Conservation (phyloP, 2,113 vertebrate genomes). For the Pterocles burchelli region DNA sequence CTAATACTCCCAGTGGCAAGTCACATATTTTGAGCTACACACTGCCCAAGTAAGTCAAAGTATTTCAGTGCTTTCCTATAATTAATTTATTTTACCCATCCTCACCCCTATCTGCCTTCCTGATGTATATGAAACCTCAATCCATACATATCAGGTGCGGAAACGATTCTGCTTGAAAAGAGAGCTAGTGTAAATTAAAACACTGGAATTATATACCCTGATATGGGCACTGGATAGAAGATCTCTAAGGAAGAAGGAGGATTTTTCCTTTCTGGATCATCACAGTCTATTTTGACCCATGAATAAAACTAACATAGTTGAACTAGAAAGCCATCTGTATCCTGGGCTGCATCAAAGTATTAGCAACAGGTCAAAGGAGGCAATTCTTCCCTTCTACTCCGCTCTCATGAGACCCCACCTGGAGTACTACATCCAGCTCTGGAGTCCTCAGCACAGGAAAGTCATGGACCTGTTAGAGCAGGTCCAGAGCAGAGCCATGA, state of each 20-base stretch:
- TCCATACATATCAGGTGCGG: neutral
- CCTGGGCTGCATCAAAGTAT: no score
- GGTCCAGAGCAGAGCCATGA: no score
- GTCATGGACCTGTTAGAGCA: no score
- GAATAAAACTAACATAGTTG: neutral
- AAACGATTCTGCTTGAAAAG: neutral
- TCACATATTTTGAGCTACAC: neutral
- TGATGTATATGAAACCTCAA: neutral
- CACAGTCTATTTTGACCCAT: neutral
- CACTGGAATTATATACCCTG: neutral
- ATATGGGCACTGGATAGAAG: neutral
- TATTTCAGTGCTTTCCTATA: neutral
- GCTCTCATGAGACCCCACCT: no score
- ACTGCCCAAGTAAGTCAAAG: neutral
- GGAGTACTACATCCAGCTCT: no score
- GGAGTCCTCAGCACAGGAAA: no score
- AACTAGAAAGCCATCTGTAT: no score
- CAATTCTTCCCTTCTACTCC: no score
- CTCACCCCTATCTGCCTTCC: neutral
- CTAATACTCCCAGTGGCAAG: neutral
- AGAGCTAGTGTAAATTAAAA: neutral
- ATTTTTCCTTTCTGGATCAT: neutral
- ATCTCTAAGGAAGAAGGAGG: neutral
- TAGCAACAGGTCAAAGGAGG: no score
- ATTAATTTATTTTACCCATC: neutral